phyloP scores from a whole-genome alignment of 2,888 invertebrate species.

The Stenodera caucasica region DNA sequence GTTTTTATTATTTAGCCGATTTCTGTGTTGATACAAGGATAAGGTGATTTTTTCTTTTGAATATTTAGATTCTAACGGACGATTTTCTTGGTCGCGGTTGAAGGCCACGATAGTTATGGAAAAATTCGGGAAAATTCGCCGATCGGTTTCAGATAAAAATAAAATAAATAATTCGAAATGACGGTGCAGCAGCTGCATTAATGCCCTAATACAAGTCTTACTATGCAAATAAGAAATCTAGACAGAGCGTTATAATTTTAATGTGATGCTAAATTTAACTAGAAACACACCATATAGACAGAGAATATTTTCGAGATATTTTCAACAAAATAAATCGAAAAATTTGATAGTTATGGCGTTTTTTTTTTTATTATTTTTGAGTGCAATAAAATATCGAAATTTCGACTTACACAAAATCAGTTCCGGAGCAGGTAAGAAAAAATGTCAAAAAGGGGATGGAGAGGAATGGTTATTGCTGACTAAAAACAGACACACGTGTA shows the following conservation, averaged over 20 bases:
- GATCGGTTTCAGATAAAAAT: neutral
- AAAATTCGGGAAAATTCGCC: too few species aligned
- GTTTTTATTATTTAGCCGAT: too few species aligned
- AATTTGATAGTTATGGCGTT: too few species aligned
- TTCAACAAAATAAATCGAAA: too few species aligned
- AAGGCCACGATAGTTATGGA: too few species aligned
- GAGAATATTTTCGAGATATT: neutral
- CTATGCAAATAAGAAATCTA: slow-evolving; percentile 5
- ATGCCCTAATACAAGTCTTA: slow-evolving; percentile 3
- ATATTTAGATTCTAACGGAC: too few species aligned
- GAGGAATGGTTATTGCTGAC: slow-evolving; percentile 32
- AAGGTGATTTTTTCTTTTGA: too few species aligned
- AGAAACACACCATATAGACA: neutral
- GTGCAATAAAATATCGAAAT: slow-evolving; percentile 13
- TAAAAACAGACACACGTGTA: slow-evolving; percentile 44
- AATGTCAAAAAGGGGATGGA: slow-evolving; percentile 21
- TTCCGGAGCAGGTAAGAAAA: slow-evolving; percentile 1
- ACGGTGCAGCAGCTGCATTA: neutral
- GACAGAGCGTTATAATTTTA: slow-evolving; percentile 1
- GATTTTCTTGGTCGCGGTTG: too few species aligned
- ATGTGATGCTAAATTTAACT: slow-evolving; percentile 3
- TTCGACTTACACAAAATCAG: slow-evolving; percentile 19
- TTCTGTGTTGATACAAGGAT: too few species aligned
- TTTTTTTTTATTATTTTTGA: slow-evolving; percentile 13
- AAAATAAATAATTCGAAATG: slow-evolving; percentile 6